These are phyloP conservation scores for Lineus longissimus DNA, from an alignment of 1,140 invertebrate species.

Conservation along the genomic window DNA sequence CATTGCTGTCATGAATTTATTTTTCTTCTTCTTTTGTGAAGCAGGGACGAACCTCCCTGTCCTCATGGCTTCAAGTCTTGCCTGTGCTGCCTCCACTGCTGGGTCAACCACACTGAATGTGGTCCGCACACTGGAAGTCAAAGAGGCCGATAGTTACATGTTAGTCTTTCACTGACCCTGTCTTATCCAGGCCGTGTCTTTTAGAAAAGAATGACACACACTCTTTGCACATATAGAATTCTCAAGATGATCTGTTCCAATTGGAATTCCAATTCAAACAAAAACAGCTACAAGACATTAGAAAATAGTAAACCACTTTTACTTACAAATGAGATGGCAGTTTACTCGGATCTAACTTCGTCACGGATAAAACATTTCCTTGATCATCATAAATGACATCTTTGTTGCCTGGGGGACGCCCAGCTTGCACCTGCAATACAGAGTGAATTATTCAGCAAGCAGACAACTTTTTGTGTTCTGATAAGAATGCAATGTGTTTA, in stretches of 20 bases:
- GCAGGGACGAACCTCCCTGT: constrained; percentile 25
- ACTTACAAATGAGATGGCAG: constrained; percentile 44
- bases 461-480: no score
- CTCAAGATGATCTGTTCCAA: no score
- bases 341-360: constrained; percentile 44
- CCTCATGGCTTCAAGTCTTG: constrained; percentile 47
- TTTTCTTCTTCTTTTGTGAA: neutral
- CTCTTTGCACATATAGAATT: no score
- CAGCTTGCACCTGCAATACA: constrained; percentile 39
- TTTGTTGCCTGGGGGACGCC: constrained; percentile 46
- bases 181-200: no score
- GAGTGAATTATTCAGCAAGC: neutral
- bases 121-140: constrained; percentile 38
- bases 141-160: constrained; percentile 2
- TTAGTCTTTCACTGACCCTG: no score
- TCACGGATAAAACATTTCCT: constrained; percentile 46
- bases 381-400: constrained; percentile 49
- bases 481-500: no score
- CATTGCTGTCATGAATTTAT: neutral
- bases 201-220: no score
- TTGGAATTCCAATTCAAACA: no score
- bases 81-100: constrained; percentile 40
- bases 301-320: neutral
- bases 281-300: neutral
- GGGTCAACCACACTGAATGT: constrained; percentile 45